These are phyloP conservation scores for Drosophila glabriapex DNA, from an alignment of 2,888 invertebrate species.

Conservation along the genomic window DNA sequence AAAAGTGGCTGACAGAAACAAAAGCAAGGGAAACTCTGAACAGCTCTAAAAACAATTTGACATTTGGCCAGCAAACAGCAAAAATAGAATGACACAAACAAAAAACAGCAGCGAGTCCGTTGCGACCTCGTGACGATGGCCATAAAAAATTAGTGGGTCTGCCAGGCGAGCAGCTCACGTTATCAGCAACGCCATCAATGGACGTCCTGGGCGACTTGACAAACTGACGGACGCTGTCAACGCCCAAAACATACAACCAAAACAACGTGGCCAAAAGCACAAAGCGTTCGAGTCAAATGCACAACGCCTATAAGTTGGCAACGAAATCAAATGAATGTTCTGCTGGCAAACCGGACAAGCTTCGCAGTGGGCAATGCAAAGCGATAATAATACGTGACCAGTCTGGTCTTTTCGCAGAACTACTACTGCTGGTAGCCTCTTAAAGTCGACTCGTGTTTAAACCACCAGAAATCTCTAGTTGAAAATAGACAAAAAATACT, in stretches of 20 bases:
- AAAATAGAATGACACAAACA: constrained; percentile 6
- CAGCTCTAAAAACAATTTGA: constrained; percentile 79
- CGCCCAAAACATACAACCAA: constrained; percentile 38
- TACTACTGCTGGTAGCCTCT: constrained; percentile 7
- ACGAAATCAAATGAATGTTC: constrained; percentile 70
- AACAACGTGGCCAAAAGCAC: constrained; percentile 14
- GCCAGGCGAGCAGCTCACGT: constrained; percentile 60
- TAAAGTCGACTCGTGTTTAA: constrained; percentile 47
- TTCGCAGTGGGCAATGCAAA: constrained; percentile 55
- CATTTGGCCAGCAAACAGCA: constrained; percentile 72
- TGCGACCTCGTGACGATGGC: constrained; percentile 56
- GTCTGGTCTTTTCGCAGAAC: constrained; percentile 37
- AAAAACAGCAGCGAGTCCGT: constrained; percentile 18
- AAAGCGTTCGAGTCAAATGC: constrained; percentile 48
- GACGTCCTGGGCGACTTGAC: constrained; percentile 51
- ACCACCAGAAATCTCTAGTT: constrained; percentile 15
- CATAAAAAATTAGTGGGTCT: constrained; percentile 79
- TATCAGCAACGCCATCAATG: constrained; percentile 74
- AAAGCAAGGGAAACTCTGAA: constrained; percentile 39
- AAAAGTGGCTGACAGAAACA: constrained; percentile 63
- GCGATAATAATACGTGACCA: constrained; percentile 79
- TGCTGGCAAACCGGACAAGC: constrained; percentile 61
- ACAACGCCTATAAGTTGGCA: constrained; percentile 72
- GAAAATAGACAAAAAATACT: constrained; percentile 37
- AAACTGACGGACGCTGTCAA: constrained; percentile 70